Base-by-base conservation (phyloP, 2,888 invertebrate genomes). In the Lochmaea capreae region DNA sequence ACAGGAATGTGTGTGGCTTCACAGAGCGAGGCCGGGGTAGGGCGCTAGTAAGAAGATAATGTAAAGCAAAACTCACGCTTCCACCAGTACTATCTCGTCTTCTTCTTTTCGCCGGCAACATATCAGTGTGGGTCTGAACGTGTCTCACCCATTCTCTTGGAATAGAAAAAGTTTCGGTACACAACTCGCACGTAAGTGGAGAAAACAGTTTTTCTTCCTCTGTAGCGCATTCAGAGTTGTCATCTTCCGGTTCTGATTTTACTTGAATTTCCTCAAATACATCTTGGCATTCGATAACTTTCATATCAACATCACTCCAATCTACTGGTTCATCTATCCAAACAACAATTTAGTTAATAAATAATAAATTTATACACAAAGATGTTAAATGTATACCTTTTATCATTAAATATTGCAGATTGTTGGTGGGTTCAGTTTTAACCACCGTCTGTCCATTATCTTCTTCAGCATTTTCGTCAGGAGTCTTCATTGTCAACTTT, bases 101-200 rank as follows among this genome's bases (percentile, higher is more conserved):
- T 86, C 91, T 89, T 85, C 91, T 83, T 82, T 91, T 89, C 66
- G 89, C 89, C 71, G 87, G 88, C 69, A 88, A 85, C 87, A 90
- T 88, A 82, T 91, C 92, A 2, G 94, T 92, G 86, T 95, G 95
- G 2, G 91, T 91, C 87, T 95, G 93, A 84, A 95, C 93, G 86
- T 95, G 95, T 46, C 93, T 90, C 77, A 95, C 94, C 93, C 95
- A 94, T 75, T 93, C 94, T 16, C 92, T 94, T 72, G 95, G 95
- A 82, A 94, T 90, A 70, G 93, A 92, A 87, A 95, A 95, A 78
- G 94, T 93, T 88, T 94, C 94, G 82, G 94, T 93, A 86, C 95
- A 95, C 84, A 95, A 89, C 86, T 95, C 95, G 87, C 95, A 95
- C 12, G 93, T 91, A 79, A 95, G 87, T 59, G 94, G 94, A 33